phyloP scores from a whole-genome alignment of 1,140 invertebrate genomes.

The Megalonaias nervosa region DNA sequence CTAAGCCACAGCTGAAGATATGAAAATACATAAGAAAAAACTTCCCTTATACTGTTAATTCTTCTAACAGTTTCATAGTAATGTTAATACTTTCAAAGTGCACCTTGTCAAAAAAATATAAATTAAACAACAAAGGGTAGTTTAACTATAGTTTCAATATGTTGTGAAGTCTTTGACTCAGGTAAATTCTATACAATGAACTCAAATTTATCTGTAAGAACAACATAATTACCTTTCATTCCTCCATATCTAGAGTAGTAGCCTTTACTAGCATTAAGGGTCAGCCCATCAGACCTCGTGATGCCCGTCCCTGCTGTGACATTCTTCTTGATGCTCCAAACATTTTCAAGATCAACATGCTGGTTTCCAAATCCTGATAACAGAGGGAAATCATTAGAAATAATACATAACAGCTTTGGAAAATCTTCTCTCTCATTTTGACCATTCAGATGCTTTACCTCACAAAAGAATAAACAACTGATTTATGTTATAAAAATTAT shows the following conservation, averaged over 20 bases:
- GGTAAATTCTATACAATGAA: no score
- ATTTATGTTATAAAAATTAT: background rate
- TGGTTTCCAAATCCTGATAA: background rate
- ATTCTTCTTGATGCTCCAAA: conserved; percentile 49
- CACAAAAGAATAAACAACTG: background rate
- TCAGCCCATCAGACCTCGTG: conserved; percentile 28
- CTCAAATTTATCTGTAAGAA: no score
- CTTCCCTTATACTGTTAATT: no score
- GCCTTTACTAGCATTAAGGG: conserved; percentile 36
- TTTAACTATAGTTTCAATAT: no score
- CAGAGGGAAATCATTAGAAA: background rate
- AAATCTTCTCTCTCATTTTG: background rate
- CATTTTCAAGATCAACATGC: conserved; percentile 34
- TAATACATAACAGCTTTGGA: background rate
- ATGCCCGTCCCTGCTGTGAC: conserved; percentile 6
- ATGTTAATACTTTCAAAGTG: no score
- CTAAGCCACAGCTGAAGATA: no score
- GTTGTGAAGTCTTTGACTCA: no score
- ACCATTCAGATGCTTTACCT: background rate
- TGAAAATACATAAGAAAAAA: no score
- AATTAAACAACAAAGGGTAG: no score
- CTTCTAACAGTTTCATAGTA: no score
- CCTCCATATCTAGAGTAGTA: conserved; percentile 48
- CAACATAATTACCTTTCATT: no score
- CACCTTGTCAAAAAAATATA: no score